Conservation (phyloP, 2,888 invertebrate genomes). For the Tiliacea aurago region DNA sequence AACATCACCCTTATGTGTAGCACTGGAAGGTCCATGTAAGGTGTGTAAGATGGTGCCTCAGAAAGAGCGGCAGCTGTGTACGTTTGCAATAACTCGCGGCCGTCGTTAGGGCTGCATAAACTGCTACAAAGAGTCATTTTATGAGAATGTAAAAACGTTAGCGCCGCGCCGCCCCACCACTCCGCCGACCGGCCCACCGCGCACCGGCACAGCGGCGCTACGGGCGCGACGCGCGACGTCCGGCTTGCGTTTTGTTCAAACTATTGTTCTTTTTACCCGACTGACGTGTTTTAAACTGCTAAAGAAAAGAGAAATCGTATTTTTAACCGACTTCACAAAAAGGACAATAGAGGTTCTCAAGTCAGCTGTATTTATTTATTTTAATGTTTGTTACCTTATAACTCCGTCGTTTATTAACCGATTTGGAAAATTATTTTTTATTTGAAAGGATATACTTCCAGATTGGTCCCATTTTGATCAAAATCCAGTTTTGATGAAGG, state of each 20-base stretch:
- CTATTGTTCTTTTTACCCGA: constrained; percentile 13
- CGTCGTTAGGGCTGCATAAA: constrained; percentile 44
- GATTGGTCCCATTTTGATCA: too few species aligned
- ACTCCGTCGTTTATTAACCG: too few species aligned
- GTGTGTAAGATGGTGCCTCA: not conserved
- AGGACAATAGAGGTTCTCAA: too few species aligned
- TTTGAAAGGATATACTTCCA: too few species aligned
- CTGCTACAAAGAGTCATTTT: constrained; percentile 37
- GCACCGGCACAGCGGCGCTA: not conserved
- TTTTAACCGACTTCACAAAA: too few species aligned
- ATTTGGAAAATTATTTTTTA: too few species aligned
- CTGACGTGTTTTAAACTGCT: not conserved
- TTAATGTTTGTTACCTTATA: too few species aligned
- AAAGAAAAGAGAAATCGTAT: not conserved
- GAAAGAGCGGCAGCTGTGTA: constrained; percentile 42
- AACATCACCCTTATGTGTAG: constrained; percentile 38
- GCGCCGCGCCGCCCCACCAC: not conserved
- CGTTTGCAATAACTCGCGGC: constrained; percentile 38
- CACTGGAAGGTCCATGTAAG: constrained; percentile 33
- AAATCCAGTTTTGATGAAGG: too few species aligned
- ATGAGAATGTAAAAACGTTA: constrained; percentile 27
- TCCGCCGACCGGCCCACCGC: not conserved
- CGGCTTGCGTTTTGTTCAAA: not conserved
- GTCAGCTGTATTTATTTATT: too few species aligned
- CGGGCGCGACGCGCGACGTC: too few species aligned